Base-by-base conservation (phyloP, 2,888 invertebrate genomes). In the Drosophila histrio region DNA sequence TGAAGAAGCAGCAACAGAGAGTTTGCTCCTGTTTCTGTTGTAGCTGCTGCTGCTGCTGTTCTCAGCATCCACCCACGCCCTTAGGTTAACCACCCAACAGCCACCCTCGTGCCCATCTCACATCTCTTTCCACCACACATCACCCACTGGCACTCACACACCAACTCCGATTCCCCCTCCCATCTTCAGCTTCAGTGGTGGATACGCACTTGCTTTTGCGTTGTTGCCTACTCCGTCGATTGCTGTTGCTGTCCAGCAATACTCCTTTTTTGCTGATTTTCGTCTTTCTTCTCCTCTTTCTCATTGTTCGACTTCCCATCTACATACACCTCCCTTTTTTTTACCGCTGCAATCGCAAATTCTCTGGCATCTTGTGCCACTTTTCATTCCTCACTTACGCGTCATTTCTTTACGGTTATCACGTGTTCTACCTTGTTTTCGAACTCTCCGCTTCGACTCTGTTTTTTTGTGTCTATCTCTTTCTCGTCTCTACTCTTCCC, bases 141-240 rank as follows among this genome's bases (percentile, higher is more conserved):
- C 22, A 22, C 34, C 61, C 30, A 46, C 17, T 30, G 38, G 6
- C 47, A 8, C 15, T 24, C 32, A 0, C 26, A 28, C 50, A 24
- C 13, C 4, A 30, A 15, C 30, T 32, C 49, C 7, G 11, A 59
- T 8, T 38, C 32, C 13, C 21, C 50, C 26, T 46, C 34, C 38
- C 53, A 49, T 26, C 54, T 41, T 32, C 61, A 47, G 68, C 38
- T 71, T 72, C 26, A 65, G 64, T 77, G 74, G 68, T 87, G 79
- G 67, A 75, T 70, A 85, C 82, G 82, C 81, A 85, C 78, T 68
- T 65, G 67, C 85, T 87, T 82, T 82, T 82, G 82, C 85, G 81
- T 78, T 63, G 81, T 79, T 68, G 58, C 60, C 59, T 44, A 39
- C 54, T 53, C 19, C 30, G 43, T 54, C 56, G 57, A 52, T 58